Percentiles rank a stretch among this genome's conserved stretches.
phyloP scores from a whole-genome alignment of 2,113 vertebrate species.

The Zosterops lateralis region DNA sequence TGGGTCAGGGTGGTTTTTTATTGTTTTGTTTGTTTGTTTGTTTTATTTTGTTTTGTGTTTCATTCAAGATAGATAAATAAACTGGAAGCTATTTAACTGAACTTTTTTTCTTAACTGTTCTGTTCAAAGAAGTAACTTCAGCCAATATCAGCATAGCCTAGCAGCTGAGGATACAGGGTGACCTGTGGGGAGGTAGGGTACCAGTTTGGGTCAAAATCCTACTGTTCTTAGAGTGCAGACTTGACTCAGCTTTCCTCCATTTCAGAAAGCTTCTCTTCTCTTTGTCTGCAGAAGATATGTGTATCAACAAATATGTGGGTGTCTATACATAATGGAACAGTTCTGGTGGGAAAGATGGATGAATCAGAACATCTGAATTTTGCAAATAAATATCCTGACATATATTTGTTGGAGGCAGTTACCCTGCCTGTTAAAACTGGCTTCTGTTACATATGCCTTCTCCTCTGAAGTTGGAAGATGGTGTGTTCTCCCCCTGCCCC shows the following conservation, averaged over 20 bases:
- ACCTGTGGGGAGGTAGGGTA: not conserved
- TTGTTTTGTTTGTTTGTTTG: not conserved
- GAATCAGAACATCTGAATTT: not conserved
- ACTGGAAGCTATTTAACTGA: not conserved
- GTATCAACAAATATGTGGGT: not conserved
- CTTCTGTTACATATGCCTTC: not conserved
- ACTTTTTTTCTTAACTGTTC: not conserved
- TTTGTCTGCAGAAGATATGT: not conserved
- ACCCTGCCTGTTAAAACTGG: not conserved
- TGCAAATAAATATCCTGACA: not conserved
- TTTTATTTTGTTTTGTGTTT: not conserved
- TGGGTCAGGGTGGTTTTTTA: not conserved
- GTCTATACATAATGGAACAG: not conserved
- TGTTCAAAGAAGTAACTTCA: not conserved
- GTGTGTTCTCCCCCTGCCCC: not conserved
- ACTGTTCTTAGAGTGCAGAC: not conserved
- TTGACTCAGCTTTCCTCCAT: not conserved
- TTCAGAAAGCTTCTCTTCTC: not conserved
- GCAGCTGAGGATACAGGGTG: not conserved
- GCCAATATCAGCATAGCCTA: not conserved
- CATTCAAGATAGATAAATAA: not conserved
- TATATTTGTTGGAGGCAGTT: not conserved
- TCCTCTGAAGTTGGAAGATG: not conserved
- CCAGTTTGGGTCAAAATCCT: not conserved
- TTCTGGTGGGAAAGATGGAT: not conserved